phyloP scores from a whole-genome alignment of 2,797 vertebrate species.

The Chanos chanos region DNA sequence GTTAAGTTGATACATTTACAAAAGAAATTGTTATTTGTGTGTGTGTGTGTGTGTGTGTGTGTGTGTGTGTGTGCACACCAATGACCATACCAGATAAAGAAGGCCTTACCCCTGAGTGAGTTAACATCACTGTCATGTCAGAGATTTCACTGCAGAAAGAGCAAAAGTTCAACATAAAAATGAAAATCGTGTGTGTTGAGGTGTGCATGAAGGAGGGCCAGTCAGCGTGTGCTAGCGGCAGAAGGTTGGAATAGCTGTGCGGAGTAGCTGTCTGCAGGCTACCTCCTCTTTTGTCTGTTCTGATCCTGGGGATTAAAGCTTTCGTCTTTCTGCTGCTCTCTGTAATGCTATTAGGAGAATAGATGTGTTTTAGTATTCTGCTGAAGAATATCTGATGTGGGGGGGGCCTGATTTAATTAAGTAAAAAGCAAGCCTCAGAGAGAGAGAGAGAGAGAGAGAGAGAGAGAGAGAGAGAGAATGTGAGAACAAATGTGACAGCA shows the following conservation, averaged over 20 bases:
- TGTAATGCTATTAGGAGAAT: constrained; percentile 74
- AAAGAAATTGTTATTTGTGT: no score
- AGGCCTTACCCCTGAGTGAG: no score
- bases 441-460: constrained; percentile 28
- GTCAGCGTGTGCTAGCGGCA: no score
- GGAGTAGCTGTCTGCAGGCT: constrained; percentile 64
- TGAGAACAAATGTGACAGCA: constrained; percentile 42
- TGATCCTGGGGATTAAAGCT: constrained; percentile 71
- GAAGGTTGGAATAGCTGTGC: constrained; percentile 53
- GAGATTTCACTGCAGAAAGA: no score
- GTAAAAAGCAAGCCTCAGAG: constrained; percentile 64
- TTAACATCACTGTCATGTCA: no score
- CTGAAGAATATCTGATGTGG: constrained; percentile 74
- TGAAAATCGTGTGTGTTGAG: no score
- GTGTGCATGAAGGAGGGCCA: no score
- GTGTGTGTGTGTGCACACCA: no score
- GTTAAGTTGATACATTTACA: no score
- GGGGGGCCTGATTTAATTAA: constrained; percentile 71
- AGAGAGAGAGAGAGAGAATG: constrained; percentile 33
- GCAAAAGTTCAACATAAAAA: no score
- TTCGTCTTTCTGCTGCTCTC: constrained; percentile 64
- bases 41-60: no score
- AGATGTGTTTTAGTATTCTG: constrained; percentile 72
- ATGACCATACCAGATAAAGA: no score
- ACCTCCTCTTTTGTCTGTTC: constrained; percentile 59